phyloP scores from a whole-genome alignment of 2,113 vertebrate species.

The Macroglossus sobrinus region DNA sequence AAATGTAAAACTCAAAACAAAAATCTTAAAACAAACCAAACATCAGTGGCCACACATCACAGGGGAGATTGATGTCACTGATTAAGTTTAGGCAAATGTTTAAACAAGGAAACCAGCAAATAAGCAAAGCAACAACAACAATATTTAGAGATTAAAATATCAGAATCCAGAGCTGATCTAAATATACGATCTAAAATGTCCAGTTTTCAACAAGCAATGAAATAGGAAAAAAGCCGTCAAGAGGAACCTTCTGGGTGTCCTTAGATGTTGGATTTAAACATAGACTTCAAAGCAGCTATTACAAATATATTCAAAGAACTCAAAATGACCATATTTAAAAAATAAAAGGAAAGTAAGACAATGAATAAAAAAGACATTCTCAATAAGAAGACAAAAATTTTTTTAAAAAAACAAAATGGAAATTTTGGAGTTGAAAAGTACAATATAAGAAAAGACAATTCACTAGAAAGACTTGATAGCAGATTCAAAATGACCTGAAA shows the following conservation, averaged over 20 bases:
- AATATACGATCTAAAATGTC: background rate
- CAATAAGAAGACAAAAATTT: background rate
- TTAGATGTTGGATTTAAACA: background rate
- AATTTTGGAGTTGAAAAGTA: background rate
- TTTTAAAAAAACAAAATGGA: background rate
- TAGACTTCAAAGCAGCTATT: slow-evolving; percentile 2
- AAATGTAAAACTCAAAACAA: background rate
- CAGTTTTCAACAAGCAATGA: slow-evolving; percentile 1
- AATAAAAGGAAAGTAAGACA: background rate
- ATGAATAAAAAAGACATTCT: background rate
- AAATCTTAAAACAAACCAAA: background rate
- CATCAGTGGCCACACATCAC: background rate
- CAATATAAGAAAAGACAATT: background rate
- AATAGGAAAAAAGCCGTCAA: background rate
- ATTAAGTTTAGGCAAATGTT: background rate
- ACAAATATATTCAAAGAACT: background rate
- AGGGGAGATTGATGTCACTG: background rate
- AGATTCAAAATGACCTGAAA: background rate
- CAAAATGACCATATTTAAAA: background rate
- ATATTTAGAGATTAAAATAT: background rate
- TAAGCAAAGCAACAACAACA: background rate
- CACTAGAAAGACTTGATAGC: background rate
- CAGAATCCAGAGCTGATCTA: background rate
- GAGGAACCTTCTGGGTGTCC: background rate
- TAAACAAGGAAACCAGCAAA: background rate